These are phyloP conservation scores for Aurelia sp. DNA, from an alignment of 30 jellyfish, hydroid and myxozoan species.

Conservation along the genomic window DNA sequence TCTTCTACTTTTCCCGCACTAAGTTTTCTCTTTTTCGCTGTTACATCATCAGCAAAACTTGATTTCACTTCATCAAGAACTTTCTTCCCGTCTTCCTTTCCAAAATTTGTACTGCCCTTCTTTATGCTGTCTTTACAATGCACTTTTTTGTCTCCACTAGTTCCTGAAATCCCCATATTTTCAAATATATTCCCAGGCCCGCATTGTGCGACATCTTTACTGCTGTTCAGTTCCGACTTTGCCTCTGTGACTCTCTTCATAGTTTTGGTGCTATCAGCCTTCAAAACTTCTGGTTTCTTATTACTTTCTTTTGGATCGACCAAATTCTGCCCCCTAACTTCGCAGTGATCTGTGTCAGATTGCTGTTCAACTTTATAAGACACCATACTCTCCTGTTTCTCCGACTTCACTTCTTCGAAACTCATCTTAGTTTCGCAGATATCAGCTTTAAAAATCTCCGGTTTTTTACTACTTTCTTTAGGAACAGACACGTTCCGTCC, in stretches of 20 bases:
- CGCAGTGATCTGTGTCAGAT: no score
- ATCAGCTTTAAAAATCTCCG: no score
- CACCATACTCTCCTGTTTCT: not conserved
- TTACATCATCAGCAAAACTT: not conserved
- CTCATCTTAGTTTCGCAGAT: not conserved
- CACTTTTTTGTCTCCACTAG: not conserved
- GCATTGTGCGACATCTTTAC: not conserved
- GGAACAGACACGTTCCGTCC: no score
- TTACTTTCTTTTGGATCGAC: no score
- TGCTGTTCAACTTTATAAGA: no score
- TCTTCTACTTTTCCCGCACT: no score
- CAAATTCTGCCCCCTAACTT: no score
- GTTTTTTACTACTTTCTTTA: no score
- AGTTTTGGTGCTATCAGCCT: no score
- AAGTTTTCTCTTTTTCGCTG: no score
- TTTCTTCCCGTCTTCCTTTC: no score
- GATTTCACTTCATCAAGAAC: not conserved
- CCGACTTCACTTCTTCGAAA: not conserved
- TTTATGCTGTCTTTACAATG: not conserved
- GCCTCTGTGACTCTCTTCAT: not conserved
- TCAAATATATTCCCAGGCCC: constrained; percentile 10
- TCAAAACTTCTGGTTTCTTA: no score
- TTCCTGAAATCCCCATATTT: constrained; percentile 10
- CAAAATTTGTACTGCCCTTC: not conserved
- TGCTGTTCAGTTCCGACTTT: not conserved